A percentile compares a stretch with the other conserved stretches of the same genome.
Conservation (phyloP, 2,888 invertebrate species). For the Apeira syringaria region DNA sequence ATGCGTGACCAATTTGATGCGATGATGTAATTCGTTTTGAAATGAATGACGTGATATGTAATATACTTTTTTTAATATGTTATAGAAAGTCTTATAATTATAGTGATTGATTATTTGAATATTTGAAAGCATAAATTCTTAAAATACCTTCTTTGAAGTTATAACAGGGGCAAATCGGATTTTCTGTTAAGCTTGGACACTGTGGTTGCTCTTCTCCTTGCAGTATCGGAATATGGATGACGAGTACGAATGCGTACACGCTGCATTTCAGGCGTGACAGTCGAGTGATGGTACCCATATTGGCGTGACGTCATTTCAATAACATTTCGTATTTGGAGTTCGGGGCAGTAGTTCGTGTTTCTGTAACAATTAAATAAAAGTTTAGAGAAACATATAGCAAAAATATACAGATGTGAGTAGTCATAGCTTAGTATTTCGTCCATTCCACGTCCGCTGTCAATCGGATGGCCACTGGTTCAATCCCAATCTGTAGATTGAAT, state of each 20-base stretch:
- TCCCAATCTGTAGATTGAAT: no score
- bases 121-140: background rate
- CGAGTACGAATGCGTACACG: constrained; percentile 82
- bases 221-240: constrained; percentile 76
- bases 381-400: no score
- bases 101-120: no score
- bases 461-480: no score
- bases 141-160: constrained; percentile 92
- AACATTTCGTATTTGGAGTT: constrained; percentile 68
- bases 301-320: constrained; percentile 75
- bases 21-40: no score
- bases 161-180: constrained; percentile 95
- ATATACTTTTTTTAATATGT: no score
- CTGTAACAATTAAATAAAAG: constrained; percentile 35
- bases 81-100: no score
- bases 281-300: constrained; percentile 68
- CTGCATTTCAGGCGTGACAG: constrained; percentile 69
- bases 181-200: constrained; percentile 90
- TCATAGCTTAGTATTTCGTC: no score
- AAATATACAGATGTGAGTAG: no score
- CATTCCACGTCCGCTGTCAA: no score
- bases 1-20: no score
- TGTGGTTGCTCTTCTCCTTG: constrained; percentile 81
- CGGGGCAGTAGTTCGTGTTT: constrained; percentile 29
- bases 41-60: no score